phyloP scores from a whole-genome alignment of 2,113 vertebrate genomes.

The Candoia aspera region DNA sequence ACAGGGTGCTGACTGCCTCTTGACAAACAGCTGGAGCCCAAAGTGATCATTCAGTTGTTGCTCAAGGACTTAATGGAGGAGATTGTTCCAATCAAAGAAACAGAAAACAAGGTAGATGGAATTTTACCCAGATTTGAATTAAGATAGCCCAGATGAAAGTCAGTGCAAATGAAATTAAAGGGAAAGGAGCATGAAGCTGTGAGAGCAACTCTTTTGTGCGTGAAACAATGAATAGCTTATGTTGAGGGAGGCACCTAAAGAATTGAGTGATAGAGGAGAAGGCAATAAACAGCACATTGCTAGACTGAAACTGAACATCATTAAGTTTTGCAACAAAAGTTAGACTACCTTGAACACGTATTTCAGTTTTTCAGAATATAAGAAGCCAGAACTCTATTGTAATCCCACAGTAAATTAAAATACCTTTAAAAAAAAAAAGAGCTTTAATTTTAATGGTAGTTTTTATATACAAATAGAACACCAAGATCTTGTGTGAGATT shows the following conservation, averaged over 20 bases:
- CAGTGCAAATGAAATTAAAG: slow-evolving; percentile 69
- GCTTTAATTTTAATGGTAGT: too few species aligned
- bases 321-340: slow-evolving; percentile 36
- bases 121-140: slow-evolving; percentile 71
- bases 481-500: too few species aligned
- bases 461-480: too few species aligned
- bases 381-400: too few species aligned
- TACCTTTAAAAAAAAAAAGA: too few species aligned
- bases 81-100: slow-evolving; percentile 71
- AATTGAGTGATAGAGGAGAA: slow-evolving; percentile 60
- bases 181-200: slow-evolving; percentile 65
- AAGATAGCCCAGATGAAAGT: slow-evolving; percentile 71
- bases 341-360: neutral
- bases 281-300: neutral
- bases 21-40: slow-evolving; percentile 69
- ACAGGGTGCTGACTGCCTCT: slow-evolving; percentile 60
- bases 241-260: slow-evolving; percentile 67
- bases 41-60: slow-evolving; percentile 47
- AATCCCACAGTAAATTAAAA: too few species aligned
- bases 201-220: slow-evolving; percentile 19
- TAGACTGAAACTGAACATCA: slow-evolving; percentile 15
- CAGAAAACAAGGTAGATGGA: slow-evolving; percentile 72
- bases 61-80: slow-evolving; percentile 69
- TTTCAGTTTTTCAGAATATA: neutral
- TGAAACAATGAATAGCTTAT: slow-evolving; percentile 67